Percentiles rank a stretch among this genome's conserved stretches.
Conservation (phyloP, 2,113 vertebrate species). For the Plecotus auritus region DNA sequence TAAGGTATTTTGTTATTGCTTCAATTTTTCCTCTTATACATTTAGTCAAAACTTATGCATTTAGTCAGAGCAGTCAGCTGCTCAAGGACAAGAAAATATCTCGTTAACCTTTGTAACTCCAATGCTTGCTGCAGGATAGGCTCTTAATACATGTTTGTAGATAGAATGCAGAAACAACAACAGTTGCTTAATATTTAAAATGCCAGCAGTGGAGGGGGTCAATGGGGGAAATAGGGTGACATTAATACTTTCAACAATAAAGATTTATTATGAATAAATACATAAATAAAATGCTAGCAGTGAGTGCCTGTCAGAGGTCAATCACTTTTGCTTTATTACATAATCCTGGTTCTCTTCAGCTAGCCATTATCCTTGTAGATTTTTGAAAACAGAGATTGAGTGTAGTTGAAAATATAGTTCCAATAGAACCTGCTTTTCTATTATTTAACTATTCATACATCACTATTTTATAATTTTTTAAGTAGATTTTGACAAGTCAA, state of each 20-base stretch:
- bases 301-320: not conserved
- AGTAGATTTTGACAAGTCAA: not conserved
- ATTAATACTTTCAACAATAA: no score
- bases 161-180: not conserved
- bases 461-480: not conserved
- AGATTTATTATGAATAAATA: no score
- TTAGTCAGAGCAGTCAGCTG: not conserved
- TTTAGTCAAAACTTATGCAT: not conserved
- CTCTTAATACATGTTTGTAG: not conserved
- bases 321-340: not conserved
- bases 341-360: not conserved
- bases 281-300: not conserved
- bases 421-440: not conserved
- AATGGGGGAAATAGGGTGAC: no score
- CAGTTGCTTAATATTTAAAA: conserved; percentile 17
- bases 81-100: not conserved
- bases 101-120: not conserved
- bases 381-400: not conserved
- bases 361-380: not conserved
- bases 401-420: not conserved
- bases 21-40: not conserved
- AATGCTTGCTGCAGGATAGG: not conserved
- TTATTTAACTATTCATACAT: not conserved
- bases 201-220: not conserved
- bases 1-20: not conserved